Conservation (phyloP, 2,888 invertebrate species). For the Stenoptilia bipunctidactyla region DNA sequence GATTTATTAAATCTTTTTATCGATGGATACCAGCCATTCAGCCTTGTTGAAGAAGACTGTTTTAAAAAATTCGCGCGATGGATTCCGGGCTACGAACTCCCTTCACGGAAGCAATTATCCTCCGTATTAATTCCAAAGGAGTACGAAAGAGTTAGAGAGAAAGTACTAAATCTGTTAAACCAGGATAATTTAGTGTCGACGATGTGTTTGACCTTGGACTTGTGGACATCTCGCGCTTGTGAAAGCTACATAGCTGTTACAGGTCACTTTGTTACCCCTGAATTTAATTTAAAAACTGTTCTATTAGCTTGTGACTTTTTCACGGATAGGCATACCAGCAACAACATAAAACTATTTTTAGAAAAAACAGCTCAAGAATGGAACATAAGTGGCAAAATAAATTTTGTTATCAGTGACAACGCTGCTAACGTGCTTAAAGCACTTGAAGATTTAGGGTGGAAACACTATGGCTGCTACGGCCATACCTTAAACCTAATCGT, state of each 20-base stretch:
- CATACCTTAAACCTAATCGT: conserved; percentile 18
- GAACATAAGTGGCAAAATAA: conserved; percentile 11
- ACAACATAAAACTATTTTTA: conserved; percentile 17
- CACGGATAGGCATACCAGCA: conserved; percentile 14
- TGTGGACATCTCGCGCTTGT: conserved; percentile 20
- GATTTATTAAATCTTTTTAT: conserved; percentile 12
- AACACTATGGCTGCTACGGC: no score
- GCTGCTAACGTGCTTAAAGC: conserved; percentile 12
- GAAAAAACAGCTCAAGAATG: conserved; percentile 8
- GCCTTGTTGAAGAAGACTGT: conserved; percentile 18
- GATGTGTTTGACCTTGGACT: conserved; percentile 19
- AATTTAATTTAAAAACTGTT: conserved; percentile 16
- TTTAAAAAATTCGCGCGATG: conserved; percentile 17
- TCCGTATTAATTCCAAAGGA: conserved; percentile 8
- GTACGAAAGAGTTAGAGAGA: conserved; percentile 4
- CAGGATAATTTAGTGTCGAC: conserved; percentile 5
- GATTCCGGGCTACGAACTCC: conserved; percentile 19
- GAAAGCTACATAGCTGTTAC: conserved; percentile 20
- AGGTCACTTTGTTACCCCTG: conserved; percentile 19
- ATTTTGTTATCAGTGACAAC: neutral
- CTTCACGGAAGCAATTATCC: conserved; percentile 17
- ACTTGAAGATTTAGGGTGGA: conserved; percentile 9
- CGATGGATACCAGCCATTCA: conserved; percentile 18
- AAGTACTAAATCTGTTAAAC: conserved; percentile 1
- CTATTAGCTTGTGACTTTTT: conserved; percentile 19